Evolutionary conservation across 2,888 invertebrate genomes (phyloP), one percentile per base, ranked within the genome.

Genomic region (Oxyteleia sp.): DNA sequence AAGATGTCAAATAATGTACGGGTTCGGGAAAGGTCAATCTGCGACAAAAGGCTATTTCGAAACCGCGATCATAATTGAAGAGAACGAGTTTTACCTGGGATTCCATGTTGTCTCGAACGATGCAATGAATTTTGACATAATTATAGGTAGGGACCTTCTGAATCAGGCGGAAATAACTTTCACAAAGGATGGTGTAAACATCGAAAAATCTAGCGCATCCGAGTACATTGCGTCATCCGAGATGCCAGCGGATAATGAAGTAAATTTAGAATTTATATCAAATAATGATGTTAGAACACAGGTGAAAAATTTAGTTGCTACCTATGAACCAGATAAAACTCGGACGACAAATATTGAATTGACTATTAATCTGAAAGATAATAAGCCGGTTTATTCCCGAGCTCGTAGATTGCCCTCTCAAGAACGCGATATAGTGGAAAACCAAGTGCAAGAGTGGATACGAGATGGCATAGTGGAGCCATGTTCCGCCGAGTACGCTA

Each of bases 11-110:
- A 8, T 10, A 4, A 49, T 66, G 8, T 49, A 5, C 11, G 66
- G 66, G 38, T 66, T 66, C 26, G 66, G 66, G 20, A 66, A 66
- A 11, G 51, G 66, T 1, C 10, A 66, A 49, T 51, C 66, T 15
- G 10, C n/a, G 20, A 18, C 66, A 4, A 32, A 20, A n/a, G 66
- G 66, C 1, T 66, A 49, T 66, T 66, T 66, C 38, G 49, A 51
- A 18, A n/a, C 15, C 3, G 38, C 49, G 16, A 23, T 51, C 11
- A n/a, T 8, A 20, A 51, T 66, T 18, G 66, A 66, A 23, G 23
- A 38, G 7, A 23, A 51, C 13, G 23, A 51, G 13, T 66, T 49
- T 41, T 11, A 29, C 0, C 23, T 66, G n/a, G 20, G 35, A 2
- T 53, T 68, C 2, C 43, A 41, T 43, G 26, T 68, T 13, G 53